Percentiles rank a stretch among this genome's conserved stretches.
Conservation (phyloP, 2,888 invertebrate genomes). For the Tholera decimalis region DNA sequence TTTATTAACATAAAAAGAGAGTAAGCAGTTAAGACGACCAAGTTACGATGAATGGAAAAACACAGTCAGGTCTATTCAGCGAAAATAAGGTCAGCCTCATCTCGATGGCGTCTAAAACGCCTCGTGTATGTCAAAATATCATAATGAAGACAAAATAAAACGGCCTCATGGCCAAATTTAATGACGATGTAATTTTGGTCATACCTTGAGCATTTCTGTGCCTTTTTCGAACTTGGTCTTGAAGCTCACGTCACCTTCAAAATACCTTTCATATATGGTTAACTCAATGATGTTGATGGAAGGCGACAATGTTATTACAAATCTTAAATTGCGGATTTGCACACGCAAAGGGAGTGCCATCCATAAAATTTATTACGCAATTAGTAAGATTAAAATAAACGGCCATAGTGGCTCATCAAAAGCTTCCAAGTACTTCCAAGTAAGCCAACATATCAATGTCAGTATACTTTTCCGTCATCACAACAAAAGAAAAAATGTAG, state of each 20-base stretch:
- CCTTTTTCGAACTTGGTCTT: conserved; percentile 42
- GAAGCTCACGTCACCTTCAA: conserved; percentile 47
- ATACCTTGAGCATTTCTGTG: conserved; percentile 47
- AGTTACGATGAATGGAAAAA: conserved; percentile 57
- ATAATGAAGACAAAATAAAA: conserved; percentile 51
- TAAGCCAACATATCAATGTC: background rate
- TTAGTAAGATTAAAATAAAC: conserved; percentile 77
- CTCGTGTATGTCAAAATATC: conserved; percentile 62
- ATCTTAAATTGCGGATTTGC: conserved; percentile 65
- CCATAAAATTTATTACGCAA: conserved; percentile 70
- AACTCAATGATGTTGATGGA: conserved; percentile 38
- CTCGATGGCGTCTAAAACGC: conserved; percentile 34
- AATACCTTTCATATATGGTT: conserved; percentile 45
- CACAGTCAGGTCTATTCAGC: conserved; percentile 60
- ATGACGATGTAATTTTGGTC: conserved; percentile 42
- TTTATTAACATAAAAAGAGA: conserved; percentile 69
- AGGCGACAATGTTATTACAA: conserved; percentile 56
- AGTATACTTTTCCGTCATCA: background rate
- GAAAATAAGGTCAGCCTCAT: conserved; percentile 65
- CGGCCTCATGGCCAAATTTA: conserved; percentile 41
- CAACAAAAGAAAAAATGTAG: background rate
- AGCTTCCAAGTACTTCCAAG: conserved; percentile 11
- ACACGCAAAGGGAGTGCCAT: conserved; percentile 79
- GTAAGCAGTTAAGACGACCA: conserved; percentile 53
- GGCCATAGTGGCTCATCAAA: conserved; percentile 28